Evolutionary conservation across 2,113 vertebrate genomes (phyloP), one percentile per base, ranked within the genome.

Genomic region (Spilogale gracilis): DNA sequence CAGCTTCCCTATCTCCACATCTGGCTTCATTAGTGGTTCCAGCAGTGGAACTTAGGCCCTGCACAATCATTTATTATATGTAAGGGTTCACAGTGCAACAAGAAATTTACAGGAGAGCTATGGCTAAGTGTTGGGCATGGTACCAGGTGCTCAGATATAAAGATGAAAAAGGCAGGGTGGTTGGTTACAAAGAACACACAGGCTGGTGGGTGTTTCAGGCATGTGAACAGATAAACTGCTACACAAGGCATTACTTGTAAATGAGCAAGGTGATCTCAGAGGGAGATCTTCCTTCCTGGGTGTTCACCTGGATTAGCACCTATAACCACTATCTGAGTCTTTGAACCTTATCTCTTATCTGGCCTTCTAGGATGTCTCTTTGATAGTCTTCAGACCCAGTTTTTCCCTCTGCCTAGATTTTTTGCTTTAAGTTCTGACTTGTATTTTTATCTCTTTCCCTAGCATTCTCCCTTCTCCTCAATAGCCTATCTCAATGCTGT

Each of bases 361-460:
- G 69, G 50, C 10, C 60, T 94, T 83, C 25, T 45, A 73, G 32
- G 30, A 23, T 32, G 14, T 63, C 87, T 90, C 87, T 91, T 81
- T 76, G 84, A 88, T 84, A 69, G n/a, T 45, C 43, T 90, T 96
- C 74, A 96, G 79, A 65, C 74, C 43, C 21, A 67, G 18, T 63
- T 63, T 95, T 90, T 56, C 45, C 9, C 2, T 85, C 63, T 92
- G 58, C 21, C 12, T 65, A 73, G 13, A 10, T 27, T 60, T 89
- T 89, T 74, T 88, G 25, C 80, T 92, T 71, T 71, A 38, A 67
- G 69, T 23, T 79, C 23, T 58, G 18, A 89, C 74, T 86, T 48
- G 23, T 79, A 58, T 87, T 50, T 65, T 56, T 17, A 38, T 69
- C 3, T 95, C 54, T 67, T 95, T 78, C 25, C 32, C 20, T 94